Percentiles rank a stretch among this genome's conserved stretches.
phyloP scores from a whole-genome alignment of 2,113 vertebrate species.

The Rhinolophus ferrumequinum region DNA sequence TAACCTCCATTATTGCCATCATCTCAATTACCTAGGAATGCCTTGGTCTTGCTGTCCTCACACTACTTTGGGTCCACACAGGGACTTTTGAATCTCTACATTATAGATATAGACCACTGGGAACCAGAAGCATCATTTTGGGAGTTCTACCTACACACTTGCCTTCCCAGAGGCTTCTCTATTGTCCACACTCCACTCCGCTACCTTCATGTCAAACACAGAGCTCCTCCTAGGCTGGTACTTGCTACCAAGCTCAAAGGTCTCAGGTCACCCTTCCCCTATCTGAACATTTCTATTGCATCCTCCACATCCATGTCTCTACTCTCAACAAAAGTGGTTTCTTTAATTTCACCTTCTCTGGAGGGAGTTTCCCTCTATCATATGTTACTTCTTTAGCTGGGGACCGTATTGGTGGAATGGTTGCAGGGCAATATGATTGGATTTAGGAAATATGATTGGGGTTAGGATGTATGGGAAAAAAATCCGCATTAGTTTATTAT shows the following conservation, averaged over 20 bases:
- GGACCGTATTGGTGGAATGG: neutral
- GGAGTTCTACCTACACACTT: neutral
- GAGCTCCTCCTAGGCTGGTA: neutral
- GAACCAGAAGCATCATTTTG: neutral
- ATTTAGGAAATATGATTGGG: neutral
- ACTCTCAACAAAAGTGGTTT: neutral
- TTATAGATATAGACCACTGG: neutral
- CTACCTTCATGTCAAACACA: neutral
- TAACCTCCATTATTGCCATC: neutral
- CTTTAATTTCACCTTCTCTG: neutral
- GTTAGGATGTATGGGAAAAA: neutral
- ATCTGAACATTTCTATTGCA: neutral
- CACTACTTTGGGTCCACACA: neutral
- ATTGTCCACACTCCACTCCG: neutral
- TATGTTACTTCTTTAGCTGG: neutral
- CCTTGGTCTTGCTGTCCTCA: neutral
- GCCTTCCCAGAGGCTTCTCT: neutral
- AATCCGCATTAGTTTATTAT: neutral
- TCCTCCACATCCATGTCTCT: neutral
- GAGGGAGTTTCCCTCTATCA: neutral
- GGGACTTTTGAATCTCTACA: neutral
- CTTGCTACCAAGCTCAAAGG: neutral
- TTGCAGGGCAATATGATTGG: neutral
- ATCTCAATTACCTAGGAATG: neutral
- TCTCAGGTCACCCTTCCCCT: neutral